Evolutionary conservation across 2,888 invertebrate genomes (phyloP).

Genomic region (Leptinotarsa juncta): DNA sequence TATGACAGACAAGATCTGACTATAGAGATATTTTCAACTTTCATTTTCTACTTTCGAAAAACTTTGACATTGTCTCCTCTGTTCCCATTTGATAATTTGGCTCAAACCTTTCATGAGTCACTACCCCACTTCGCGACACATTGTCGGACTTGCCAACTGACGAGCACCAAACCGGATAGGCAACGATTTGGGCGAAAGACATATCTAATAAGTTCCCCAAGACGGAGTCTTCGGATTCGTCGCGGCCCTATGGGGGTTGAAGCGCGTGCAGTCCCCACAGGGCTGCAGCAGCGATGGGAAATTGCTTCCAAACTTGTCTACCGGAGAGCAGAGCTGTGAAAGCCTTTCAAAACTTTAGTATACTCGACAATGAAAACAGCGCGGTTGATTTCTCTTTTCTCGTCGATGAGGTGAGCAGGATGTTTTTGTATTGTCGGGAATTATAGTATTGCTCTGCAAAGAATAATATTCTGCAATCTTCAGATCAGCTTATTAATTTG

Average conservation of each 20-base stretch:
- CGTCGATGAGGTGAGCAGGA: conserved; percentile 56
- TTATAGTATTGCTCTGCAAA: no score
- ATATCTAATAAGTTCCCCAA: conserved; percentile 10
- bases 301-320: conserved; percentile 68
- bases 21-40: no score
- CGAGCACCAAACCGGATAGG: background rate
- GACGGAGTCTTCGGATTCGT: conserved; percentile 49
- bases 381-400: conserved; percentile 55
- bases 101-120: no score
- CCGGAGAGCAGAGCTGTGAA: conserved; percentile 57
- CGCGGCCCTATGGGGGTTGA: conserved; percentile 61
- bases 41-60: no score
- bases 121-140: no score
- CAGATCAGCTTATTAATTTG: no score
- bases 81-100: no score
- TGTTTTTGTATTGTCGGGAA: background rate
- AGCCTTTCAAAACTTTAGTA: conserved; percentile 52
- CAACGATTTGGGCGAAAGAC: background rate
- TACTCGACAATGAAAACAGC: conserved; percentile 49
- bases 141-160: background rate
- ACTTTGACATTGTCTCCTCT: no score
- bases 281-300: conserved; percentile 66
- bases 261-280: conserved; percentile 59
- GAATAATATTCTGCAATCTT: no score
- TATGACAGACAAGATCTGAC: background rate